Conservation (phyloP, 2,888 invertebrate species). For the Orgyia antiqua region DNA sequence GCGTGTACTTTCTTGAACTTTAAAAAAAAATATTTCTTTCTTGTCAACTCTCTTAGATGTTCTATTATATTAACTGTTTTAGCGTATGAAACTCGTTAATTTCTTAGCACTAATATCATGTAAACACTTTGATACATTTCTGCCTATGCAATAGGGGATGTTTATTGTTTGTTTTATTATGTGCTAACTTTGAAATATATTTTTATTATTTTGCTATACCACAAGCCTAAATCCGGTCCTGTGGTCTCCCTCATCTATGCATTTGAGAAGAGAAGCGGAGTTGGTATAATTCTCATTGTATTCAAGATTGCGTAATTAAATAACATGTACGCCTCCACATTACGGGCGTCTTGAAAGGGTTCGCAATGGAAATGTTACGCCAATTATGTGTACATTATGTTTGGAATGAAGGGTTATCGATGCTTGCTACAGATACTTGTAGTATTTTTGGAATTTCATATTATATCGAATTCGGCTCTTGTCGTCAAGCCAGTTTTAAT, state of each 20-base stretch:
- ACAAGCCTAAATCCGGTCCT: slow-evolving; percentile 27
- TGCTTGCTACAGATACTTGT: slow-evolving; percentile 36
- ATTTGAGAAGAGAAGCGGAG: slow-evolving; percentile 49
- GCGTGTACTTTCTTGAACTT: no score
- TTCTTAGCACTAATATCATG: no score
- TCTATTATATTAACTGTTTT: no score
- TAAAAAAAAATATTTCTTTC: no score
- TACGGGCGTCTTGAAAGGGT: slow-evolving; percentile 74
- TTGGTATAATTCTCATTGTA: slow-evolving; percentile 69
- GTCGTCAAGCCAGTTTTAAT: no score
- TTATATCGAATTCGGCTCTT: slow-evolving; percentile 13
- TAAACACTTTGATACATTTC: no score
- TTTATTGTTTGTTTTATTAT: no score
- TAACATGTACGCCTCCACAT: slow-evolving; percentile 73
- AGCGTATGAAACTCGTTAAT: no score
- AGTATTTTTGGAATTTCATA: slow-evolving; percentile 28
- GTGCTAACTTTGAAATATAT: no score
- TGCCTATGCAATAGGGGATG: no score
- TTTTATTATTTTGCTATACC: no score
- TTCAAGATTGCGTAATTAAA: slow-evolving; percentile 76
- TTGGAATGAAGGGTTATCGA: slow-evolving; percentile 71
- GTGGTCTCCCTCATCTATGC: slow-evolving; percentile 30
- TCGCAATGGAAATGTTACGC: slow-evolving; percentile 74
- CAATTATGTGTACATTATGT: slow-evolving; percentile 76
- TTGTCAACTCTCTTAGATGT: no score